These are phyloP conservation scores for Agrotis segetum DNA, from an alignment of 2,888 invertebrate genomes.

Conservation along the genomic window DNA sequence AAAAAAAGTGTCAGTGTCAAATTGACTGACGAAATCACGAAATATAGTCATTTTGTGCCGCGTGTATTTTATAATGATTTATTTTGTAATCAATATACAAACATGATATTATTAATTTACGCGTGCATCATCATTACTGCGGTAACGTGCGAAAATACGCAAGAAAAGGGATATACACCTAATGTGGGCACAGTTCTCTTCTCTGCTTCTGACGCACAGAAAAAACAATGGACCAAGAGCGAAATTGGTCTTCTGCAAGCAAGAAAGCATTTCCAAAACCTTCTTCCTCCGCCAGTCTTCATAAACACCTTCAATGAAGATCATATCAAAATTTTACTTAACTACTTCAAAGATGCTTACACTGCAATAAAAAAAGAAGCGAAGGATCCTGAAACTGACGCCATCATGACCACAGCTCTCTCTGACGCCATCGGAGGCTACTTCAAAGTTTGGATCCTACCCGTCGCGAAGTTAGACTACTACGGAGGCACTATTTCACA, in stretches of 20 bases:
- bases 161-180: conserved; percentile 47
- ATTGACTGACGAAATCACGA: conserved; percentile 14
- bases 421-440: conserved; percentile 91
- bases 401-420: conserved; percentile 80
- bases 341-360: conserved; percentile 76
- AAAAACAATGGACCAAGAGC: conserved; percentile 71
- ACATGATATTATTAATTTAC: conserved; percentile 63
- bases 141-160: conserved; percentile 55
- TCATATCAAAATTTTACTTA: conserved; percentile 71
- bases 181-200: conserved; percentile 85
- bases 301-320: conserved; percentile 72
- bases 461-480: conserved; percentile 91
- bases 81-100: conserved; percentile 74
- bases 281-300: conserved; percentile 75
- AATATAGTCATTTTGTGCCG: conserved; percentile 63
- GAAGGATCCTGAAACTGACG: conserved; percentile 64
- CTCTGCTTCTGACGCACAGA: conserved; percentile 68
- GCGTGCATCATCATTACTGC: conserved; percentile 64
- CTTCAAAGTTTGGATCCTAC: conserved; percentile 91
- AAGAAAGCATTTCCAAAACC: conserved; percentile 76
- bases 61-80: conserved; percentile 74
- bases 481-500: conserved; percentile 92
- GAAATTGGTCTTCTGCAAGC: conserved; percentile 76
- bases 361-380: conserved; percentile 72
- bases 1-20: conserved; percentile 42